Percentiles rank a stretch among this genome's conserved stretches.
phyloP scores from a whole-genome alignment of 2,888 invertebrate genomes.

The Trichopoda pennipes region DNA sequence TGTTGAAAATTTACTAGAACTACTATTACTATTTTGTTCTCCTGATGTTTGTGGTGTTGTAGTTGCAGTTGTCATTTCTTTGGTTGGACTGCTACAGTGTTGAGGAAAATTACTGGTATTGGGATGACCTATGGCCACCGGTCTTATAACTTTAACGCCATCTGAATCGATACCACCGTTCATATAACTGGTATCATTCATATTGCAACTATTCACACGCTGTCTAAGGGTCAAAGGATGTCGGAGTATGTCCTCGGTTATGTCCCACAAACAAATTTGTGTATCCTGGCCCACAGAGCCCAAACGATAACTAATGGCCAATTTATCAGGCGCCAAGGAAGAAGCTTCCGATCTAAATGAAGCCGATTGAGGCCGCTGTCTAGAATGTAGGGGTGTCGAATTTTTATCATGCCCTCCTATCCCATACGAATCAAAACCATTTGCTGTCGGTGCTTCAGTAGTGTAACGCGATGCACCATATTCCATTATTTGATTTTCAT shows the following conservation, averaged over 20 bases:
- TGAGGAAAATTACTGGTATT: constrained; percentile 65
- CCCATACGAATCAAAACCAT: constrained; percentile 75
- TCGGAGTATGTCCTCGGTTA: constrained; percentile 95
- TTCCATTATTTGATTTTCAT: constrained; percentile 81
- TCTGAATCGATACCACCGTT: constrained; percentile 78
- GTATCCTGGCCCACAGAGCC: constrained; percentile 99
- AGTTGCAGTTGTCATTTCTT: constrained; percentile 70
- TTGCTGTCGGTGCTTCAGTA: constrained; percentile 70
- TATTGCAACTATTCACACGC: constrained; percentile 77
- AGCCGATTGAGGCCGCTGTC: constrained; percentile 78
- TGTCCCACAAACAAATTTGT: constrained; percentile 98
- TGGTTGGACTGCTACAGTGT: constrained; percentile 74
- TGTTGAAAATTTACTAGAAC: constrained; percentile 81
- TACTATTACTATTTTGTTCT: constrained; percentile 78
- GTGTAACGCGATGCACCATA: constrained; percentile 71
- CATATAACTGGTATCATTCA: constrained; percentile 76
- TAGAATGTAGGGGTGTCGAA: constrained; percentile 76
- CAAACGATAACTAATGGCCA: constrained; percentile 88
- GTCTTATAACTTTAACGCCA: constrained; percentile 79
- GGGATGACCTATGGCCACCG: constrained; percentile 77
- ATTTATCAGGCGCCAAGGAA: constrained; percentile 79
- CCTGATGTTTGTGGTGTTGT: constrained; percentile 67
- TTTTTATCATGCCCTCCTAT: constrained; percentile 74
- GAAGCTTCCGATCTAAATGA: constrained; percentile 79
- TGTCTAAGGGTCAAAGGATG: constrained; percentile 83